phyloP scores from a whole-genome alignment of 2,113 vertebrate species.

The Apeltes quadracus region DNA sequence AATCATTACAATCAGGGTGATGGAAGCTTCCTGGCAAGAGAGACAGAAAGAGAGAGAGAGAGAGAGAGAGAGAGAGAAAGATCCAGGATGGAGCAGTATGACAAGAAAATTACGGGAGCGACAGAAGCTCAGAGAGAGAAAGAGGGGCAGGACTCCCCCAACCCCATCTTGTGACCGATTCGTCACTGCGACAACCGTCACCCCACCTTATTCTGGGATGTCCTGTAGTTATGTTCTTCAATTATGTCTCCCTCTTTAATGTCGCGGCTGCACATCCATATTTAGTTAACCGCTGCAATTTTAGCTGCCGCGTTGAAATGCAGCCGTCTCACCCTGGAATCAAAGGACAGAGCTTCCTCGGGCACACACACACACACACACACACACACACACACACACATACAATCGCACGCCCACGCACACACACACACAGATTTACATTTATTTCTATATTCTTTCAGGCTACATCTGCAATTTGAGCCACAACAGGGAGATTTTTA shows the following conservation, averaged over 20 bases:
- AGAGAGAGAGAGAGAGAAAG: too few relatives aligned
- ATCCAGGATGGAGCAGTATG: constrained; percentile 34
- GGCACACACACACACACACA: constrained; percentile 42
- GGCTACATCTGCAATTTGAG: constrained; percentile 79
- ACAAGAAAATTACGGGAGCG: constrained; percentile 52
- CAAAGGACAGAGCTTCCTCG: constrained; percentile 78
- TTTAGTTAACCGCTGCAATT: constrained; percentile 84
- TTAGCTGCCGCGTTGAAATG: constrained; percentile 75
- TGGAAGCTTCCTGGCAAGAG: too few relatives aligned
- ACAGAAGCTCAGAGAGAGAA: constrained; percentile 30
- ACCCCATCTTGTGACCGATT: constrained; percentile 70
- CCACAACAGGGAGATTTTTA: constrained; percentile 72
- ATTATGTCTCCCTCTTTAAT: constrained; percentile 84
- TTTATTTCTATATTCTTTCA: constrained; percentile 76
- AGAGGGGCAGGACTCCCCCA: constrained; percentile 34
- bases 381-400: constrained; percentile 16
- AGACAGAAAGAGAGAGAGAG: too few relatives aligned
- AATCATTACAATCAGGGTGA: too few relatives aligned
- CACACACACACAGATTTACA: constrained; percentile 67
- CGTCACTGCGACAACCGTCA: constrained; percentile 74
- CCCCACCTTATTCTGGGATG: constrained; percentile 75
- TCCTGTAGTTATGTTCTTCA: constrained; percentile 86
- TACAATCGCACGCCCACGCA: constrained; percentile 22
- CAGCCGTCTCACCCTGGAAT: constrained; percentile 76
- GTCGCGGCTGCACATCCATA: constrained; percentile 80